Conservation (phyloP, 1,140 invertebrate species). For the Drosophila pachea region DNA sequence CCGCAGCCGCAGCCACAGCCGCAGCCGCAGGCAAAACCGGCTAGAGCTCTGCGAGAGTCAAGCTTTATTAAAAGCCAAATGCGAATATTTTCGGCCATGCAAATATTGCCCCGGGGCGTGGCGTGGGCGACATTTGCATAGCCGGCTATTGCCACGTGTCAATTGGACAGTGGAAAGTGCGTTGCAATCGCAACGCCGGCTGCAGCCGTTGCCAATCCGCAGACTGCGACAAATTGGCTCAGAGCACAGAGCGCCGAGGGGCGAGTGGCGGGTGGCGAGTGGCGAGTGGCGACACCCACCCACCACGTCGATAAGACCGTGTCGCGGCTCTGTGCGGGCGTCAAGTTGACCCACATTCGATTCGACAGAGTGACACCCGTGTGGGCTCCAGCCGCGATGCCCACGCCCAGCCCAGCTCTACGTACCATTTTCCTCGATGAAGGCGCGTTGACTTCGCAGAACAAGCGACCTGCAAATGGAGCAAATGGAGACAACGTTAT, state of each 20-base stretch:
- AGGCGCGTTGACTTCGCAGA: slow-evolving; percentile 77
- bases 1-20: slow-evolving; percentile 29
- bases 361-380: slow-evolving; percentile 42
- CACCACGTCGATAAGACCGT: not conserved
- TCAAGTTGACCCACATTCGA: slow-evolving; percentile 70
- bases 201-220: slow-evolving; percentile 23
- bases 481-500: slow-evolving; percentile 37
- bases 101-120: slow-evolving; percentile 29
- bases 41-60: slow-evolving; percentile 27
- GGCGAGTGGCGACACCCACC: too few relatives aligned
- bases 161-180: slow-evolving; percentile 57
- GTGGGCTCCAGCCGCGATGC: slow-evolving; percentile 61
- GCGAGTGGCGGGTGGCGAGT: too few relatives aligned
- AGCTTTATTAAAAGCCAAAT: slow-evolving; percentile 60
- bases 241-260: slow-evolving; percentile 5
- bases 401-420: slow-evolving; percentile 47
- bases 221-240: slow-evolving; percentile 56
- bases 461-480: slow-evolving; percentile 73
- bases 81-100: slow-evolving; percentile 20
- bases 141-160: slow-evolving; percentile 29
- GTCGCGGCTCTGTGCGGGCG: slow-evolving; percentile 55
- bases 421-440: slow-evolving; percentile 78
- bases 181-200: slow-evolving; percentile 29
- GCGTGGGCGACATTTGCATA: slow-evolving; percentile 51
- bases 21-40: slow-evolving; percentile 62